Percentiles rank a stretch among this genome's conserved stretches.
Conservation (phyloP, 1,140 invertebrate species). For the Geopemphigus sp. region DNA sequence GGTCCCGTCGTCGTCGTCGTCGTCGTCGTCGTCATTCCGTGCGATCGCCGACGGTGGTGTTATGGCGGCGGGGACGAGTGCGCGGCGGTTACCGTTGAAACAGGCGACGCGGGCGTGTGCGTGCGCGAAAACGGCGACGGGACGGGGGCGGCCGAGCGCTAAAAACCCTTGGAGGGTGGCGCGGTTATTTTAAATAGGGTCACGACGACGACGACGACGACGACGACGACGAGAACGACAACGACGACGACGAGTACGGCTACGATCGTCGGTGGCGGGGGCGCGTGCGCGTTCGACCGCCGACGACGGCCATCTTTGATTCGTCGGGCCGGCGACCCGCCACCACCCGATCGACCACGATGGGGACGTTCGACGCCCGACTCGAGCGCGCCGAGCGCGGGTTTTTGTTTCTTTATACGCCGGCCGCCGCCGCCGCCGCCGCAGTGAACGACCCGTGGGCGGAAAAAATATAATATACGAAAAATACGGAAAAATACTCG, state of each 20-base stretch:
- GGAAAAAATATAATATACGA: neutral
- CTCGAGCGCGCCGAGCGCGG: too few relatives aligned
- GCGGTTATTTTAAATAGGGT: neutral
- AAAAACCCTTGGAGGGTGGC: slow-evolving; percentile 32
- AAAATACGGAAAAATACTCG: neutral
- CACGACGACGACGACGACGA: neutral
- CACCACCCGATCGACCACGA: neutral
- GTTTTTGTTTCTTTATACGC: slow-evolving; percentile 1
- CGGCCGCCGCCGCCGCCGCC: neutral
- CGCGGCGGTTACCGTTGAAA: neutral
- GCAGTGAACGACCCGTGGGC: neutral
- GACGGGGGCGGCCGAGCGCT: neutral
- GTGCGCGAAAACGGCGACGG: neutral
- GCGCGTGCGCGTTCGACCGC: neutral
- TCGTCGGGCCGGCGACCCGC: neutral
- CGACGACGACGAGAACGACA: neutral
- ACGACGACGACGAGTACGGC: neutral
- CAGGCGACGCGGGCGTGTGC: too few relatives aligned
- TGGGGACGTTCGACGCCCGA: too few relatives aligned
- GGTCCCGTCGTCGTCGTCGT: neutral
- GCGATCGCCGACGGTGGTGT: neutral
- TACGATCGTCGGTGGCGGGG: too few relatives aligned
- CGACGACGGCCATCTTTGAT: slow-evolving; percentile 45
- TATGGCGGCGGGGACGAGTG: neutral
- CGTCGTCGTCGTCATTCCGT: neutral